A percentile compares a stretch with the other conserved stretches of the same genome.
Evolutionary conservation across 1,140 invertebrate genomes (phyloP).

Genomic region (Fragariocoptes setiger): DNA sequence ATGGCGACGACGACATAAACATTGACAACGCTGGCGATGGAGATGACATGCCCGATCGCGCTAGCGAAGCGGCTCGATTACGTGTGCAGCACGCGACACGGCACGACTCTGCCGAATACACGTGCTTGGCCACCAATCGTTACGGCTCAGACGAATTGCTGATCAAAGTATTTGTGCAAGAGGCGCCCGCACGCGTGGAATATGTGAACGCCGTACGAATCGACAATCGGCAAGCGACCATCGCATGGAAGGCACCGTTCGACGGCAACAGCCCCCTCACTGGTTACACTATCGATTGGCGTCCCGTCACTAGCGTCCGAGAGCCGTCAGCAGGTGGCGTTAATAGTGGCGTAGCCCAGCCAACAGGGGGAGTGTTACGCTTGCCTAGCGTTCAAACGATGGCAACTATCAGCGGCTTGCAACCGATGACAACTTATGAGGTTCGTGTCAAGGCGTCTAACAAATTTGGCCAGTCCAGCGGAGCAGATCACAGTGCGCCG

Average conservation of each 20-base stretch:
- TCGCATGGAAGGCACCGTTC: slow-evolving; percentile 37
- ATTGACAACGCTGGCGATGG: too few relatives aligned
- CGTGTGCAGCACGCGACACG: slow-evolving; percentile 31
- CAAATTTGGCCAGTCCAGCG: not conserved
- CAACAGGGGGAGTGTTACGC: slow-evolving; percentile 14
- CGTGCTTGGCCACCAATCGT: slow-evolving; percentile 69
- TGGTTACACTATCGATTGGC: slow-evolving; percentile 47
- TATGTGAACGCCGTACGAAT: slow-evolving; percentile 14
- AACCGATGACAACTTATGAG: slow-evolving; percentile 59
- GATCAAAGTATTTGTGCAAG: slow-evolving; percentile 75
- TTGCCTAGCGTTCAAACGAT: slow-evolving; percentile 42
- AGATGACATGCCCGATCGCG: too few relatives aligned
- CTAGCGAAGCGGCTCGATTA: not conserved
- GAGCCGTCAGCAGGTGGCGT: too few relatives aligned
- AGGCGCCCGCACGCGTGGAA: slow-evolving; percentile 16
- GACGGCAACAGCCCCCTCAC: slow-evolving; percentile 41
- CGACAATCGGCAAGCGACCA: slow-evolving; percentile 25
- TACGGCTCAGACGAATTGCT: slow-evolving; percentile 79
- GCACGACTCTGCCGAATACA: slow-evolving; percentile 65
- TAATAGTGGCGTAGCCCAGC: slow-evolving; percentile 5
- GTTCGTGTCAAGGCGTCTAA: slow-evolving; percentile 47
- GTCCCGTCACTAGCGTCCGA: slow-evolving; percentile 16
- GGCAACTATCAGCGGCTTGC: slow-evolving; percentile 38
- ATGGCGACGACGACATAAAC: too few relatives aligned
- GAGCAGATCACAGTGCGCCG: not conserved